A percentile compares a stretch with the other conserved stretches of the same genome.
phyloP scores from a whole-genome alignment of 2,797 vertebrate species.

The Galagoides demidoff region DNA sequence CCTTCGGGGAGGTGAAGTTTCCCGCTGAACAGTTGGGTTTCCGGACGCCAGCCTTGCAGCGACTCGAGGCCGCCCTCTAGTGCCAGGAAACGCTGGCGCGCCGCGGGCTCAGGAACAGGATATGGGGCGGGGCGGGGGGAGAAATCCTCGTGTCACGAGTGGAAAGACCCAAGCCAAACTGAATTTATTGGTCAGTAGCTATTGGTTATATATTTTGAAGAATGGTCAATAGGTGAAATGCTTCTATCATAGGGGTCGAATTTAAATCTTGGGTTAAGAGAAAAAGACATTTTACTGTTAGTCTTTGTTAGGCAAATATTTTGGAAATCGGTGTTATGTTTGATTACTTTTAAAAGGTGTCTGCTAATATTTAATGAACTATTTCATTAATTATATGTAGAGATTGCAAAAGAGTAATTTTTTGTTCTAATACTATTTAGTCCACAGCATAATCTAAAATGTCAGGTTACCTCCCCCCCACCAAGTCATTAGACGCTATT shows the following conservation, averaged over 20 bases:
- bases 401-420: background rate
- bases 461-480: background rate
- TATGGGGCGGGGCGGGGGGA: rapidly evolving
- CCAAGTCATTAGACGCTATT: conserved; percentile 70
- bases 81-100: conserved; percentile 57
- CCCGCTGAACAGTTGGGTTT: conserved; percentile 65
- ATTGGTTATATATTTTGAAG: conserved; percentile 17
- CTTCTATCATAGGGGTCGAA: background rate
- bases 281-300: conserved; percentile 18
- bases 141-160: background rate
- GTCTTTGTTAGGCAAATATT: conserved; percentile 52
- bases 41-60: conserved; percentile 41
- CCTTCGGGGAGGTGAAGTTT: conserved; percentile 74
- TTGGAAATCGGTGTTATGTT: conserved; percentile 7
- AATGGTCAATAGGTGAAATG: background rate
- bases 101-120: background rate
- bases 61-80: conserved; percentile 83
- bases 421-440: conserved; percentile 43
- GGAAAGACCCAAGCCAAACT: conserved; percentile 41
- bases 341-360: background rate
- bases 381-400: conserved; percentile 14
- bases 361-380: conserved; percentile 23
- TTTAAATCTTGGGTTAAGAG: conserved; percentile 27
- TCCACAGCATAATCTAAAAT: conserved; percentile 29
- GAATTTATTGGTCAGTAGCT: conserved; percentile 48